Evolutionary conservation across 2,113 vertebrate species (phyloP), one percentile per base, ranked within the genome.

Genomic region (Silurus asotus): DNA sequence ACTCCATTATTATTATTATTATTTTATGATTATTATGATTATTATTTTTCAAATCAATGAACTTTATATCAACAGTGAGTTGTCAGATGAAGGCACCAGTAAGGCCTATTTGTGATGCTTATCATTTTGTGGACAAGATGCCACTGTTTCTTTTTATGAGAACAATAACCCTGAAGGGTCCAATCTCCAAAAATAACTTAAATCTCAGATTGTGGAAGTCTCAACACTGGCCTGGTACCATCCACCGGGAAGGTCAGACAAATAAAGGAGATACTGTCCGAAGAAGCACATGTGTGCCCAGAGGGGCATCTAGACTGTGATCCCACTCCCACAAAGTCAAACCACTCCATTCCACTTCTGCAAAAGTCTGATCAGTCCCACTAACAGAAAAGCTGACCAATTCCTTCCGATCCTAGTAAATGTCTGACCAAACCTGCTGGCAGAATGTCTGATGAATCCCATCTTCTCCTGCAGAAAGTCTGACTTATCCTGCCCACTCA

Each of bases 21-120:
- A 20, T 76, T 77, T 15, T 55, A 74, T 45, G 28, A n/a, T n/a
- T n/a, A n/a, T n/a, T n/a, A n/a, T n/a, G n/a, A n/a, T n/a, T n/a
- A n/a, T 65, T 45, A 86, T 72, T 69, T 87, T 86, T 89, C 90
- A 91, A 90, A 92, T 94, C 86, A 91, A 87, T 90, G 85, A 84
- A 77, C 80, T 94, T 93, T 89, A 90, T 61, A 86, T 93, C 89
- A 93, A 88, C 86, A 90, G 86, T 9, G 88, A 55, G 89, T 88
- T 91, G 89, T 61, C 88, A 88, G 78, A 75, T 19, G 37, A n/a
- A 17, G 37, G 17, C 88, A 84, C 83, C 62, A 78, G 81, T 85
- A 84, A 53, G 74, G 90, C 87, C 89, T 89, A 90, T 93, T 92
- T 90, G 84, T 92, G 86, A 92, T 90, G 87, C 62, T 81, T 65